A percentile compares a stretch with the other conserved stretches of the same genome.
Conservation (phyloP, 2,797 vertebrate genomes). For the Malacoctenus gilli region DNA sequence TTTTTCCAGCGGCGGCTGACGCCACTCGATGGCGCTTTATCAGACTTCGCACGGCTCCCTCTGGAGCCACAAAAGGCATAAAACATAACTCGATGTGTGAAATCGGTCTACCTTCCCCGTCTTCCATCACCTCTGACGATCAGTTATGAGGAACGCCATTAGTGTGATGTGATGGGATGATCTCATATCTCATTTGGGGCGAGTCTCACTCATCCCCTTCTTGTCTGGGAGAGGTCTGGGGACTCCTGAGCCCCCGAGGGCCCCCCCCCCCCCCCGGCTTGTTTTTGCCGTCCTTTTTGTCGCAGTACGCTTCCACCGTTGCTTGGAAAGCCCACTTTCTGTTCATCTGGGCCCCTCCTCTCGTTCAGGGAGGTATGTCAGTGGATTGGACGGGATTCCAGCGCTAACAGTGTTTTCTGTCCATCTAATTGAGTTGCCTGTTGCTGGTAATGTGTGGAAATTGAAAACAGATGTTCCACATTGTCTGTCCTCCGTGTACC, state of each 20-base stretch:
- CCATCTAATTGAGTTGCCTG: slow-evolving; percentile 68
- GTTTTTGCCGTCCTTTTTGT: no score
- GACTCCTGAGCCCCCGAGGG: background rate
- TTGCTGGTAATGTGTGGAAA: slow-evolving; percentile 66
- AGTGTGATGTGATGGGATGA: background rate
- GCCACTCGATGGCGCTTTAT: slow-evolving; percentile 4
- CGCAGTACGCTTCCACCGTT: no score
- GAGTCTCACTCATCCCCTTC: background rate
- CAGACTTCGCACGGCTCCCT: background rate
- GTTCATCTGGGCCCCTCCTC: slow-evolving; percentile 4
- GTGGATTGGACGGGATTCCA: slow-evolving; percentile 58
- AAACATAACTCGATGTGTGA: background rate
- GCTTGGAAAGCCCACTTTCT: no score
- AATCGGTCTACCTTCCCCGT: background rate
- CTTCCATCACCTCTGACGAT: no score
- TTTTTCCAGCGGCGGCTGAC: background rate
- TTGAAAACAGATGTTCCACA: slow-evolving; percentile 76
- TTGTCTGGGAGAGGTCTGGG: slow-evolving; percentile 3
- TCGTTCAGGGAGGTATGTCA: slow-evolving; percentile 15
- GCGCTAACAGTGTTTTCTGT: slow-evolving; percentile 59
- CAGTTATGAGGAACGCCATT: background rate
- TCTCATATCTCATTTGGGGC: background rate
- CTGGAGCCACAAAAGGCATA: slow-evolving; percentile 3
- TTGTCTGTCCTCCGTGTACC: slow-evolving; percentile 45
- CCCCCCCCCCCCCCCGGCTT: no score